Evolutionary conservation across 2,113 vertebrate species (phyloP), one percentile per base, ranked within the genome.

Genomic region (Anhinga anhinga): DNA sequence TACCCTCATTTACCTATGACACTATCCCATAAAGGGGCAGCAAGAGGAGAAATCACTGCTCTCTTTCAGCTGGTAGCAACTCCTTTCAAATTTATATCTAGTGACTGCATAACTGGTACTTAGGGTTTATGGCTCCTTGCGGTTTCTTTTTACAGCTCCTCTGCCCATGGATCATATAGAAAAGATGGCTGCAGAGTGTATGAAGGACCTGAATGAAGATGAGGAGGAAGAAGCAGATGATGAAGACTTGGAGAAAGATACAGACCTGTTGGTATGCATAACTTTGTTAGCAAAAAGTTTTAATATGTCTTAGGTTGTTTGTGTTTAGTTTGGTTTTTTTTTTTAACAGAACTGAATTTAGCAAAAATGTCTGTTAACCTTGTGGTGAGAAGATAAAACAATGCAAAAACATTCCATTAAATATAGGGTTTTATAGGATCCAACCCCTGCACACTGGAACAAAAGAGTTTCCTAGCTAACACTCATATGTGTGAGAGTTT

Each of bases 131-230:
- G 59, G 30, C 21, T 92, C 47, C 55, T 97, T 80, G 95, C 72
- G 62, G 19, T 79, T 96, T 71, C 59, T 56, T 97, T 95, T 82
- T 78, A 26, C 72, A 99, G 99, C 97, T 36, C 99, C 99, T 20
- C 94, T 99, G 94, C 99, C 99, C 26, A 99, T 99, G 99, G 99
- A 99, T 65, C 98, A 99, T 88, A 99, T 99, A 17, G 98, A 99
- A 95, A 99, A 98, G 97, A 98, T 99, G 99, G 99, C 99, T 3
- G 99, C 99, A 3, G 99, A 99, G 61, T 99, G 99, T 86, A 99
- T 99, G 99, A 99, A 86, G 96, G 99, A 99, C 47, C 58, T 98
- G 72, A 98, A 99, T n/a, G 99, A 99, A 12, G 98, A 99, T 15
- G 98, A 98, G 1, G 98, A 98, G 5, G 99, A 97, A 11, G 95